Conservation (phyloP, 2,888 invertebrate species). For the Mamestra brassicae region DNA sequence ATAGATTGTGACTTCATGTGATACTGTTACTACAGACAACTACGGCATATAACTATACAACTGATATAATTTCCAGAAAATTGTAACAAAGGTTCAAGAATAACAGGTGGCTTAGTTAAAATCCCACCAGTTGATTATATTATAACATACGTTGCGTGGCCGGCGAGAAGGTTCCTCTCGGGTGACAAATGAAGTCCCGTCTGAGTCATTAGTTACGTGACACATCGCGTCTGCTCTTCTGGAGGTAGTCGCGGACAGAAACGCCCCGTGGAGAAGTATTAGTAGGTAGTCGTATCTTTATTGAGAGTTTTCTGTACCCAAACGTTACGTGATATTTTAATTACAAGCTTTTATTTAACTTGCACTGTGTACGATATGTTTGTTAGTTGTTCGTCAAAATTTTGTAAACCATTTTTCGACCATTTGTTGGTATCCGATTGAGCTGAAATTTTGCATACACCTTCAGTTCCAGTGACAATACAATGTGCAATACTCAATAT, state of each 20-base stretch:
- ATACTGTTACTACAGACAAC: background rate
- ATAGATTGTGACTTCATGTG: background rate
- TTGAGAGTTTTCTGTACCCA: too few relatives aligned
- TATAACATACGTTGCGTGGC: background rate
- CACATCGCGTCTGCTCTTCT: background rate
- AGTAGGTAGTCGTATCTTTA: background rate
- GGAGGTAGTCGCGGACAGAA: background rate
- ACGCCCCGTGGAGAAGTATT: too few relatives aligned
- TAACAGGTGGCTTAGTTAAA: background rate
- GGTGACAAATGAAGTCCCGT: background rate
- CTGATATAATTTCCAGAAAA: background rate
- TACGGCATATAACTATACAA: background rate
- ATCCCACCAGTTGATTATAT: background rate
- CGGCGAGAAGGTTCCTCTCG: background rate
- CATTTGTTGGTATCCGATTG: too few relatives aligned
- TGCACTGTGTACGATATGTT: too few relatives aligned
- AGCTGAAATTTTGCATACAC: too few relatives aligned
- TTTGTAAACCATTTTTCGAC: too few relatives aligned
- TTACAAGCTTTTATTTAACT: too few relatives aligned
- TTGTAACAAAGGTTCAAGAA: background rate
- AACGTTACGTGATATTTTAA: too few relatives aligned
- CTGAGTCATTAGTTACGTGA: background rate
- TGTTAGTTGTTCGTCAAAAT: too few relatives aligned
- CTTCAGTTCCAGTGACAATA: too few relatives aligned
- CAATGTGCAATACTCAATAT: too few relatives aligned